Percentiles rank a stretch among this genome's conserved stretches.
Conservation (phyloP, 2,113 vertebrate species). For the Euleptes europaea region DNA sequence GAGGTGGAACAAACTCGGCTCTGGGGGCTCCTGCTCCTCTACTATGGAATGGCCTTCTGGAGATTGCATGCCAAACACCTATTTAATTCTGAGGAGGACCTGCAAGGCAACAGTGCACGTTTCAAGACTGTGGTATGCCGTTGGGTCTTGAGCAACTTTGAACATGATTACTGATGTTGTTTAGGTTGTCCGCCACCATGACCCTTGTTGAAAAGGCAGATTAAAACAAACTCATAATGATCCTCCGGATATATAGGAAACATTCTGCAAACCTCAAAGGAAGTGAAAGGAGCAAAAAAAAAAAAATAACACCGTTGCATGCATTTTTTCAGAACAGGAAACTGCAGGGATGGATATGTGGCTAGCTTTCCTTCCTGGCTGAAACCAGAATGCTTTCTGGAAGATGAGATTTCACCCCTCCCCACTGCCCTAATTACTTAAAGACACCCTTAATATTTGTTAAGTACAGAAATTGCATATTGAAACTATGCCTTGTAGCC, state of each 20-base stretch:
- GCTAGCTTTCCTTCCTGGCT: not conserved
- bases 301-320: not conserved
- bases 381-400: fast-evolving
- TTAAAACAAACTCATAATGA: no score
- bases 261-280: not conserved
- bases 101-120: no score
- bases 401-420: not conserved
- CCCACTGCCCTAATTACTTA: not conserved
- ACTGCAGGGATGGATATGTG: not conserved
- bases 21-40: no score
- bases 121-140: no score
- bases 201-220: no score
- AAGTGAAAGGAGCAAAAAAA: not conserved
- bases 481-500: not conserved
- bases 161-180: no score
- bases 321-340: fast-evolving
- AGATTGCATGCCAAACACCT: no score
- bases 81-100: no score
- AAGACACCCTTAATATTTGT: slow-evolving; percentile 1
- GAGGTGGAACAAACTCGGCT: no score
- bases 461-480: not conserved
- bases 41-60: no score
- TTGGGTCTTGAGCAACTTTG: no score
- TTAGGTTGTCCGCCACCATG: no score
- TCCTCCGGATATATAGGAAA: not conserved